Evolutionary conservation across 2,888 invertebrate species (phyloP).

Genomic region (Cremastobaeus sp.): DNA sequence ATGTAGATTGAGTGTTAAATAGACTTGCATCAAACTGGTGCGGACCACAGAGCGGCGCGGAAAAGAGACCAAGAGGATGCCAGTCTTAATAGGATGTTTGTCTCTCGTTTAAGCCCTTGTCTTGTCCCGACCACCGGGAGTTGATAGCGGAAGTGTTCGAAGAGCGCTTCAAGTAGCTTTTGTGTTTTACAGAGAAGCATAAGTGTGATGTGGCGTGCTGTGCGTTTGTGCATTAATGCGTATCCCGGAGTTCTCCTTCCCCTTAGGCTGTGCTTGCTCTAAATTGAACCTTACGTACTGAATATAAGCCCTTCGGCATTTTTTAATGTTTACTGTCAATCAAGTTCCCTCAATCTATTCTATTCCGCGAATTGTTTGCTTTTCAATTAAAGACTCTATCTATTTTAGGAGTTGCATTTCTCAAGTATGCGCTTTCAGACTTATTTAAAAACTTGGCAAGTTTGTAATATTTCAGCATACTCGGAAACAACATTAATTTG

Average conservation of each 20-base stretch:
- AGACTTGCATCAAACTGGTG: slow-evolving; percentile 54
- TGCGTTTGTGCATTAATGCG: slow-evolving; percentile 71
- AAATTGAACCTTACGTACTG: slow-evolving; percentile 69
- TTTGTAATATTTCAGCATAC: no score
- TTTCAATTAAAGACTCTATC: no score
- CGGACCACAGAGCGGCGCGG: slow-evolving; percentile 28
- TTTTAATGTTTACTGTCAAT: slow-evolving; percentile 55
- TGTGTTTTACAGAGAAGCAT: slow-evolving; percentile 48
- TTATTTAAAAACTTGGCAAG: no score
- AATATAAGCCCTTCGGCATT: slow-evolving; percentile 69
- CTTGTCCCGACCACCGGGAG: slow-evolving; percentile 60
- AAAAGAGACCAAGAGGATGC: slow-evolving; percentile 46
- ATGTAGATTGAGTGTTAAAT: slow-evolving; percentile 56
- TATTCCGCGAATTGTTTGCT: no score
- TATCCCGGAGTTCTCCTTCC: slow-evolving; percentile 57
- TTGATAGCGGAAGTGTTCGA: slow-evolving; percentile 59
- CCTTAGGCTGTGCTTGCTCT: slow-evolving; percentile 65
- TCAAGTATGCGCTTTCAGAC: no score
- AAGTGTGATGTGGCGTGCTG: slow-evolving; percentile 55
- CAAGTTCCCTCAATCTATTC: slow-evolving; percentile 32
- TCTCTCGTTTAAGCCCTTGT: slow-evolving; percentile 59
- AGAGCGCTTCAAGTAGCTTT: slow-evolving; percentile 56
- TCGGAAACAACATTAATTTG: no score
- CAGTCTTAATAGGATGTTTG: slow-evolving; percentile 60
- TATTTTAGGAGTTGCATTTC: no score